Base-by-base conservation (phyloP, 2,113 vertebrate genomes). In the Heptranchias perlo region DNA sequence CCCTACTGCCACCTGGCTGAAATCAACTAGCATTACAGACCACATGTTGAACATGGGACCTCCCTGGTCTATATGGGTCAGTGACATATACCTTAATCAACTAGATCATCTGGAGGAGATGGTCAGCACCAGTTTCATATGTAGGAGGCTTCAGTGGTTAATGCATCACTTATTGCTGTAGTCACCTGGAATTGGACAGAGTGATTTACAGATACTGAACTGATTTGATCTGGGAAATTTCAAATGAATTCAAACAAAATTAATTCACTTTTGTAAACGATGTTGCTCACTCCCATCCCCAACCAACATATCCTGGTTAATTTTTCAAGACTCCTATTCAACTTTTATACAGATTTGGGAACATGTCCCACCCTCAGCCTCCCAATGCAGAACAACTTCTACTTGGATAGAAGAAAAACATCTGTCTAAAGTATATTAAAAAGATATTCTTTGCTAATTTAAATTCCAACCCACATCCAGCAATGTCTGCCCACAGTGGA, bases 1-100 rank as follows among this genome's bases (percentile, higher is more conserved):
- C 58, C 89, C 58, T 93, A 93, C 89, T 93, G 89, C 89, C 89
- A 93, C 21, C 58, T 93, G 58, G 89, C 89, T 93, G 89, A 62
- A 62, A 64, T 39, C 58, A 93, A 61, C 89, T 6, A 62, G 39
- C 54, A 93, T 93, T 93, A 64, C 89, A 93, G 89, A 61, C n/a
- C 89, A 47, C 89, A 39, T 93, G 3, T 64, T 93, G 58, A 93
- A 39, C 13, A 39, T 44, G 16, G 58, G 58, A 25, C 35, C 89
- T 62, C 89, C 89, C n/a, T 35, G 31, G 52, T 86, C 39, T 31
- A 25, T 11, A 23, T 39, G 58, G n/a, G 18, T 93, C 89, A 93
- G 35, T 23, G 58, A 44, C 35, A 39, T 23, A 39, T 61, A 35
- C 89, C 52, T 61, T 44, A 5, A n/a, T n/a, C 54, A 92, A 18